phyloP scores from a whole-genome alignment of 1,140 invertebrate species.

The Dendrolimus kikuchii region DNA sequence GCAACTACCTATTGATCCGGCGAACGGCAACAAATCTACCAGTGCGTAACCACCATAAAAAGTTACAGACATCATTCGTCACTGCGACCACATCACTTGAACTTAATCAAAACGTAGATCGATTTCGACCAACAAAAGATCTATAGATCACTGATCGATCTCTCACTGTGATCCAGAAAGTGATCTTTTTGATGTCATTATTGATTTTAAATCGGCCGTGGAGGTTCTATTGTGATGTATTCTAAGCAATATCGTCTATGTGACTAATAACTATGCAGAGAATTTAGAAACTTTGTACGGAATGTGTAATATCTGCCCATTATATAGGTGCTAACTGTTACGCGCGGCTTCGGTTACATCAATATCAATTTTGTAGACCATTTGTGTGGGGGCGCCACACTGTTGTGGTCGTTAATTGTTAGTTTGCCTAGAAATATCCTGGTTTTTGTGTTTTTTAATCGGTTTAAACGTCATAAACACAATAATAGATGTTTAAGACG shows the following conservation, averaged over 20 bases:
- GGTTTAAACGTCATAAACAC: no score
- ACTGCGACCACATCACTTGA: slow-evolving; percentile 1
- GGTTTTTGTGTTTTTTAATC: no score
- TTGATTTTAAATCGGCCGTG: slow-evolving; percentile 62
- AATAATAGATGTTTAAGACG: no score
- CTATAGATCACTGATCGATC: slow-evolving; percentile 61
- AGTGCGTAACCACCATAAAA: no score
- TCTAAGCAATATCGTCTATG: not conserved
- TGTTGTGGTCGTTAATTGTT: not conserved
- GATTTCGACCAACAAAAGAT: slow-evolving; percentile 58
- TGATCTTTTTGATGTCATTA: slow-evolving; percentile 55
- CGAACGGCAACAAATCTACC: no score
- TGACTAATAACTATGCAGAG: slow-evolving; percentile 9
- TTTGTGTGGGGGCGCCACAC: slow-evolving; percentile 11
- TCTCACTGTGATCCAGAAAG: slow-evolving; percentile 61
- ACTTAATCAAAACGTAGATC: slow-evolving; percentile 51
- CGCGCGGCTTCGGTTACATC: no score
- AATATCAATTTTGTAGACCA: slow-evolving; percentile 1
- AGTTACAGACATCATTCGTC: no score
- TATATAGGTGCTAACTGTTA: no score
- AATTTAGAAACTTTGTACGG: slow-evolving; percentile 28
- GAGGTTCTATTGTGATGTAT: slow-evolving; percentile 28
- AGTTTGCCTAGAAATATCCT: no score
- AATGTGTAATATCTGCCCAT: slow-evolving; percentile 13
- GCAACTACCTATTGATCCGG: no score